Evolutionary conservation across 2,113 vertebrate species (phyloP).

Genomic region (Pheucticus melanocephalus): DNA sequence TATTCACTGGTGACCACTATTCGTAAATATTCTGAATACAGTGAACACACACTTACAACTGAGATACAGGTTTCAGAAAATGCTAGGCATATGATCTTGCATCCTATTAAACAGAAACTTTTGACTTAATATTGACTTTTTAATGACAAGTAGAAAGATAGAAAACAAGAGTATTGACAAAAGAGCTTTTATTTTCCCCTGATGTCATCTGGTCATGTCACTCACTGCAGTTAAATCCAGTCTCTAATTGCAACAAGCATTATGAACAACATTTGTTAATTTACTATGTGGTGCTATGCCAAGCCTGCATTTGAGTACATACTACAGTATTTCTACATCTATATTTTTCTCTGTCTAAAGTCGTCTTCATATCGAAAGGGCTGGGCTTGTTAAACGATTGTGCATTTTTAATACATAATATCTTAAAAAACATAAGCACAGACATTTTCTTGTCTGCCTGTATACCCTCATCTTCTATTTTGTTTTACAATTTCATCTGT

Average conservation of each 20-base stretch:
- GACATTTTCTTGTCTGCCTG: neutral
- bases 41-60: neutral
- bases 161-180: neutral
- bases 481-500: neutral
- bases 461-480: neutral
- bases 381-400: neutral
- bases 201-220: slow-evolving; percentile 16
- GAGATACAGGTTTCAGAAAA: neutral
- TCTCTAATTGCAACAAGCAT: neutral
- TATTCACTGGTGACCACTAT: neutral
- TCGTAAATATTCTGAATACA: neutral
- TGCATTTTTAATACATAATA: neutral
- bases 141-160: neutral
- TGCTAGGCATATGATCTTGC: neutral
- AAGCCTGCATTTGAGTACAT: neutral
- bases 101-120: neutral
- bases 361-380: neutral
- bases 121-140: slow-evolving; percentile 1
- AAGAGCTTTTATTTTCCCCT: slow-evolving; percentile 28
- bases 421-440: neutral
- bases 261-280: neutral
- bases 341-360: neutral
- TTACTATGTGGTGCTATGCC: neutral
- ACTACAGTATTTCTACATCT: neutral
- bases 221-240: neutral